Evolutionary conservation across 2,797 vertebrate species (phyloP).

Genomic region (Dermochelys coriacea): DNA sequence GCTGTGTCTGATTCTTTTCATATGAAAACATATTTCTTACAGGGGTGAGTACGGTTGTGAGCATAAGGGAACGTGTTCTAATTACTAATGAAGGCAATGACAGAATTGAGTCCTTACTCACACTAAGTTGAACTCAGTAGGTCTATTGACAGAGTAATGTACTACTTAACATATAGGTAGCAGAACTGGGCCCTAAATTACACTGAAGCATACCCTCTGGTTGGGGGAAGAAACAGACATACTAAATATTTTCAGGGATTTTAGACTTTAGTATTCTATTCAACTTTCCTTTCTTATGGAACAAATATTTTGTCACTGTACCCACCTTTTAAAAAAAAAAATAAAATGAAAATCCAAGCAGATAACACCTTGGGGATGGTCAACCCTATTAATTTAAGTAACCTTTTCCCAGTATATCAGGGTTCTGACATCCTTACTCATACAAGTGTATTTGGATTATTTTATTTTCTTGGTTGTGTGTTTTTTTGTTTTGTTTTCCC

Average conservation of each 20-base stretch:
- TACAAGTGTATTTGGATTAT: background rate
- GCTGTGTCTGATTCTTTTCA: background rate
- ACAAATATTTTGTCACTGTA: background rate
- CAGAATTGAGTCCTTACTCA: background rate
- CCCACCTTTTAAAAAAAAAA: background rate
- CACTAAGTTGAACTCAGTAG: background rate
- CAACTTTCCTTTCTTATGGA: background rate
- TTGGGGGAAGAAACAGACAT: rapidly evolving
- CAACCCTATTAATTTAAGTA: background rate
- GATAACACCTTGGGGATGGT: background rate
- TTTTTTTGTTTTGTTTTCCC: background rate
- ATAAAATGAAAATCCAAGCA: background rate
- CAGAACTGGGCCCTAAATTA: background rate
- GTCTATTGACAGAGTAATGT: background rate
- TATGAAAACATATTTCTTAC: background rate
- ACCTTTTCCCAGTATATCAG: background rate
- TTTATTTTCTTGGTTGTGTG: background rate
- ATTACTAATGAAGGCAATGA: background rate
- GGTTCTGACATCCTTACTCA: background rate
- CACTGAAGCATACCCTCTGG: rapidly evolving
- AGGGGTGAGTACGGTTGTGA: background rate
- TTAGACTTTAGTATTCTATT: background rate
- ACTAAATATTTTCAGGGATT: background rate
- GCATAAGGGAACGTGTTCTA: background rate
- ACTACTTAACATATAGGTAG: background rate